Conservation (phyloP, 35 echinoderm and acorn worm species). For the Diadema setosum region DNA sequence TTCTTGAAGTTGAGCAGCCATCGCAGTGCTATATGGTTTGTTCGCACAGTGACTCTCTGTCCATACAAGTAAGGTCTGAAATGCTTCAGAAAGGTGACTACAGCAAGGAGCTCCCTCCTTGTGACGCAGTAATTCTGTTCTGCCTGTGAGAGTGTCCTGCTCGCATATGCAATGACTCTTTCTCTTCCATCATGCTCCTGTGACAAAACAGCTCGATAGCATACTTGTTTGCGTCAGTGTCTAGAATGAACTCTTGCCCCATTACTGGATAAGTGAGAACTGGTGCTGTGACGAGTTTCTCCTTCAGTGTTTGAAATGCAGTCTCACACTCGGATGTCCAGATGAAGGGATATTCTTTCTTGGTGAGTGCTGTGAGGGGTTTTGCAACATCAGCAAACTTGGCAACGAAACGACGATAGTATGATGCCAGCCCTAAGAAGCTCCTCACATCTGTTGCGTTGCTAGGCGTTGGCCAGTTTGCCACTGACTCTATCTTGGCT, state of each 20-base stretch:
- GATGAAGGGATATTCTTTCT: not conserved
- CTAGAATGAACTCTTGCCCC: not conserved
- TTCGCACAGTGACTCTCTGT: not conserved
- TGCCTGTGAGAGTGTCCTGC: not conserved
- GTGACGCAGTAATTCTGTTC: slow-evolving; percentile 40
- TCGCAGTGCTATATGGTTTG: slow-evolving; percentile 6
- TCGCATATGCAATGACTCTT: not conserved
- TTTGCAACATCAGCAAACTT: slow-evolving; percentile 14
- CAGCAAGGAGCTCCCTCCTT: slow-evolving; percentile 14
- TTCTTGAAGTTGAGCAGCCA: slow-evolving; percentile 45
- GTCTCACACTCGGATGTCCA: slow-evolving; percentile 54
- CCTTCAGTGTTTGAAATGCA: slow-evolving; percentile 38
- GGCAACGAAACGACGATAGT: slow-evolving; percentile 37
- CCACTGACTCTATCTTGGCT: not conserved
- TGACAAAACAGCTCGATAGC: slow-evolving; percentile 47
- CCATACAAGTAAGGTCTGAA: slow-evolving; percentile 26
- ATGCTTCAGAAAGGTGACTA: slow-evolving; percentile 23
- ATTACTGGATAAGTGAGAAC: slow-evolving; percentile 25
- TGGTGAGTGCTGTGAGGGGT: not conserved
- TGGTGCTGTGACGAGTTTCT: slow-evolving; percentile 23
- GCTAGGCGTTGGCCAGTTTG: not conserved
- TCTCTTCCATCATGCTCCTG: slow-evolving; percentile 23
- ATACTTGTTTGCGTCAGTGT: slow-evolving; percentile 41
- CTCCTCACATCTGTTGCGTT: not conserved
- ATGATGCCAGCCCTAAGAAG: slow-evolving; percentile 44